Percentiles rank a stretch among this genome's conserved stretches.
Conservation (phyloP, 2,888 invertebrate species). For the Erynnis tages region DNA sequence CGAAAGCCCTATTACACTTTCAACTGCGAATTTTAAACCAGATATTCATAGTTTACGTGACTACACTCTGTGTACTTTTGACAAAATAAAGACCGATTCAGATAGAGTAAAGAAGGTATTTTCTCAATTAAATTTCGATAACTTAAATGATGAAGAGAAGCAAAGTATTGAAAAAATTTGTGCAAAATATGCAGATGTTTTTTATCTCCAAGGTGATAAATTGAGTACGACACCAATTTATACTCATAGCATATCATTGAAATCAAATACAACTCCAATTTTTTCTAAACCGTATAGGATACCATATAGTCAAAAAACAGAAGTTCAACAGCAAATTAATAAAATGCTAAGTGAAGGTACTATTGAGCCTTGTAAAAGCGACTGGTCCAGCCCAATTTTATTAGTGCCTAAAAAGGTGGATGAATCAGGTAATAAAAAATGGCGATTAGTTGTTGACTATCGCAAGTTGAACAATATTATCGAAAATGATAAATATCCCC, state of each 20-base stretch:
- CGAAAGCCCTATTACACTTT: not conserved
- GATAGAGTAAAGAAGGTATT: slow-evolving; percentile 22
- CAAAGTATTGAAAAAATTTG: too few species aligned
- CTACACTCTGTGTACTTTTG: not conserved
- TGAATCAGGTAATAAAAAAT: slow-evolving; percentile 4
- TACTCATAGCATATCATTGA: slow-evolving; percentile 18
- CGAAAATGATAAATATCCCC: too few species aligned
- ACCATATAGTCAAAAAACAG: slow-evolving; percentile 19
- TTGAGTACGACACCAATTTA: slow-evolving; percentile 15
- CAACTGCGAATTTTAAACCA: too few species aligned
- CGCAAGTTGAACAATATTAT: too few species aligned
- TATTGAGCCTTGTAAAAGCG: slow-evolving; percentile 14
- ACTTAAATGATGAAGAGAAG: slow-evolving; percentile 12
- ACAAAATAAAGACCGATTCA: not conserved
- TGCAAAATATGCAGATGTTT: slow-evolving; percentile 26
- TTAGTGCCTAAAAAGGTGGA: slow-evolving; percentile 14
- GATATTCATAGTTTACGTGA: not conserved
- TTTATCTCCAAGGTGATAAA: slow-evolving; percentile 17
- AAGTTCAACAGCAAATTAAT: too few species aligned
- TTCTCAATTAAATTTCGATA: slow-evolving; percentile 13
- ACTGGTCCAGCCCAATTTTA: slow-evolving; percentile 21
- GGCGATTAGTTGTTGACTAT: too few species aligned
- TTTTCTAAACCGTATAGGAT: slow-evolving; percentile 23
- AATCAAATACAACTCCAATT: slow-evolving; percentile 17
- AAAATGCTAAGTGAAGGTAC: slow-evolving; percentile 9